Conservation (phyloP, 2,113 vertebrate genomes). For the Delphinus delphis region DNA sequence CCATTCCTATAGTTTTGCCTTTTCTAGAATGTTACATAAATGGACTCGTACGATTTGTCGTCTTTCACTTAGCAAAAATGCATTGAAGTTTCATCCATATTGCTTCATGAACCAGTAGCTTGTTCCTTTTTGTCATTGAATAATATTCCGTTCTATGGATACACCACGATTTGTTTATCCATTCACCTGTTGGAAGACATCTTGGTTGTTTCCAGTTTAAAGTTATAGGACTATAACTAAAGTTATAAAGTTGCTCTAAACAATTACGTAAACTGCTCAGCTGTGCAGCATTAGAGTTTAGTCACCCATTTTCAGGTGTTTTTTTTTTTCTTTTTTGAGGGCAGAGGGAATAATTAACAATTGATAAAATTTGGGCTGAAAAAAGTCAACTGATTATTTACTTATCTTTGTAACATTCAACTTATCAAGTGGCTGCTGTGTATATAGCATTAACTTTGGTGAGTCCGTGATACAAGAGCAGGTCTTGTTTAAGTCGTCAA, state of each 20-base stretch:
- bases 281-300: background rate
- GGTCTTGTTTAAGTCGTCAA: background rate
- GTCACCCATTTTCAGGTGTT: background rate
- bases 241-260: background rate
- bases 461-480: background rate
- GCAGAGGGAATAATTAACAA: slow-evolving; percentile 1
- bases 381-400: slow-evolving; percentile 17
- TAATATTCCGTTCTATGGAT: background rate
- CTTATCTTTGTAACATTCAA: background rate
- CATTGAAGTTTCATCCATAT: background rate
- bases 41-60: background rate
- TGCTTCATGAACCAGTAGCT: background rate
- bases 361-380: background rate
- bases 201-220: slow-evolving; percentile 12
- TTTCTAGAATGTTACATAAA: background rate
- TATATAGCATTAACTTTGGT: background rate
- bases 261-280: background rate
- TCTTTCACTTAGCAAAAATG: background rate
- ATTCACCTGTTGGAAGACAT: background rate
- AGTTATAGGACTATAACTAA: background rate
- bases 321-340: background rate
- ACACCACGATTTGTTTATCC: background rate
- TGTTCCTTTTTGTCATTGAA: background rate
- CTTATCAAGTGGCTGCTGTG: background rate
- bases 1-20: background rate